Conservation (phyloP, 2,113 vertebrate genomes). For the Seriola aureovittata region DNA sequence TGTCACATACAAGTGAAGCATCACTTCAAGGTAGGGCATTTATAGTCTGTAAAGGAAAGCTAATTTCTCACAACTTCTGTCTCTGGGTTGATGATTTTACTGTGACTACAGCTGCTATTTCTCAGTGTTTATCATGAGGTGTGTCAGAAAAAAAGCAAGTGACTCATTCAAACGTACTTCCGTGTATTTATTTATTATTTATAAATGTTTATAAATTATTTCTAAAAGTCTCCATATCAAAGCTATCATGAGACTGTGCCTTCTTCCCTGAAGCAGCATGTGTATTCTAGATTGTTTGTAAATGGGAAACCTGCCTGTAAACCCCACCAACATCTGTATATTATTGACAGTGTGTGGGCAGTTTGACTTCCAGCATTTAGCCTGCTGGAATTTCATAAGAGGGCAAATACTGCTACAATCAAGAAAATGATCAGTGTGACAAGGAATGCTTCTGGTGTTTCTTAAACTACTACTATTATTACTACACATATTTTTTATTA, state of each 20-base stretch:
- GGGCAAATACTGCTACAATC: slow-evolving; percentile 1
- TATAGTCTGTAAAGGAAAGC: not conserved
- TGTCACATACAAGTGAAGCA: not conserved
- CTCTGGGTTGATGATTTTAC: not conserved
- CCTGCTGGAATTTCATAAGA: slow-evolving; percentile 14
- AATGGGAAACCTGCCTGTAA: slow-evolving; percentile 31
- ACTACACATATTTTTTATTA: not conserved
- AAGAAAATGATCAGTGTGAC: not conserved
- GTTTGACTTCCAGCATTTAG: not conserved
- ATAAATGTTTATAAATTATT: not conserved
- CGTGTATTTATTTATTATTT: not conserved
- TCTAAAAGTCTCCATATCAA: not conserved
- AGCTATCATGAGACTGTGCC: not conserved
- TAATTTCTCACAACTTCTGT: not conserved
- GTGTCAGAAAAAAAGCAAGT: not conserved
- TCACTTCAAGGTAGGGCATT: not conserved
- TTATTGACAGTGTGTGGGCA: slow-evolving; percentile 34
- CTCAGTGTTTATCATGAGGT: not conserved
- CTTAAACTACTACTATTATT: not conserved
- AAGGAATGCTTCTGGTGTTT: not conserved
- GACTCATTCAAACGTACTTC: not conserved
- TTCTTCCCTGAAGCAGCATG: not conserved
- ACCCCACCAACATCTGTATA: slow-evolving; percentile 40
- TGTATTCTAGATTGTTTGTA: slow-evolving; percentile 38
- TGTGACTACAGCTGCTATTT: not conserved